Conservation (phyloP, 92 coral and sea anemone genomes). For the Scolanthus callimorphus region DNA sequence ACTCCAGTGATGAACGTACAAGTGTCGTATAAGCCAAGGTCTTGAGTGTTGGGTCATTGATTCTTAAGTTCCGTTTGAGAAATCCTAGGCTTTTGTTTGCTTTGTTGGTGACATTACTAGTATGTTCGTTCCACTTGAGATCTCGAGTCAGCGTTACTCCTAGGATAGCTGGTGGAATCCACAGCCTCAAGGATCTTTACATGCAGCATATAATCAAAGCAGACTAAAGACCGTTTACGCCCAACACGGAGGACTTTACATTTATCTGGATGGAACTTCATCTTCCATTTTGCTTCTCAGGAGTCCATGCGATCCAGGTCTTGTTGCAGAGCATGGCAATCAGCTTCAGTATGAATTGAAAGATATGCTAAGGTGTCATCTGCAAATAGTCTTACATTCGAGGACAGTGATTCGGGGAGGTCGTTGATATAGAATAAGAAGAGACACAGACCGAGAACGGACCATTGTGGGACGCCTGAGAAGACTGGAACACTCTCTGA, state of each 20-base stretch:
- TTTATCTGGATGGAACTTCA: too few relatives aligned
- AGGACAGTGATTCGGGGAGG: too few relatives aligned
- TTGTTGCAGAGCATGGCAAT: not conserved
- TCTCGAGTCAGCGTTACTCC: slow-evolving; percentile 8
- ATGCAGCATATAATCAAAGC: slow-evolving; percentile 1
- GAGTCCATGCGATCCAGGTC: not conserved
- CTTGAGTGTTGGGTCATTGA: not conserved
- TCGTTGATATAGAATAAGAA: too few relatives aligned
- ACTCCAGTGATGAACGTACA: slow-evolving; percentile 18
- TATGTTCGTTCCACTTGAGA: slow-evolving; percentile 24
- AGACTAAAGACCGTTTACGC: slow-evolving; percentile 1
- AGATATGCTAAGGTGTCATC: not conserved
- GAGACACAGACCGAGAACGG: not conserved
- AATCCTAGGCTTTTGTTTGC: slow-evolving; percentile 24
- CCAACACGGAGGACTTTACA: too few relatives aligned
- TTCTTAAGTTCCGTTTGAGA: slow-evolving; percentile 4
- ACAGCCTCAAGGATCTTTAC: not conserved
- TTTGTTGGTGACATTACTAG: slow-evolving; percentile 10
- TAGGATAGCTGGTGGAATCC: slow-evolving; percentile 6
- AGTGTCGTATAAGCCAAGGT: slow-evolving; percentile 16
- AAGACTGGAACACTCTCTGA: not conserved
- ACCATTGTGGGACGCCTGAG: not conserved
- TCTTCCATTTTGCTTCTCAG: too few relatives aligned
- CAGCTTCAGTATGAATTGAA: not conserved
- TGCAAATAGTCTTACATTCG: too few relatives aligned